Evolutionary conservation across 2,113 vertebrate genomes (phyloP).

Genomic region (Solenodon paradoxus): DNA sequence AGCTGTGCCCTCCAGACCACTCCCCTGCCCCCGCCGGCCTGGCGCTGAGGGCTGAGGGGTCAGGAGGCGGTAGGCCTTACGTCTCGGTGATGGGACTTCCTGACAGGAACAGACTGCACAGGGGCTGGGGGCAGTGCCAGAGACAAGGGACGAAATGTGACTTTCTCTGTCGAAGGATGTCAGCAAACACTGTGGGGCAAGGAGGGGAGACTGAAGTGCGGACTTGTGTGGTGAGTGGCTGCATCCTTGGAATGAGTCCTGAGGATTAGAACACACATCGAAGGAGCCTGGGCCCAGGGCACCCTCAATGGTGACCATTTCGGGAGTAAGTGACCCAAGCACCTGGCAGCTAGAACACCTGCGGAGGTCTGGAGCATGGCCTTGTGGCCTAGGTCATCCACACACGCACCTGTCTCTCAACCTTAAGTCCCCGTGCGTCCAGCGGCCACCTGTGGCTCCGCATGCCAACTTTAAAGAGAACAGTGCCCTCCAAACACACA

Average conservation of each 20-base stretch:
- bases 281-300: not conserved
- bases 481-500: not conserved
- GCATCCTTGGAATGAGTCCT: not conserved
- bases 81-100: not conserved
- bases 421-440: accelerated
- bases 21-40: not conserved
- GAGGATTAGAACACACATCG: not conserved
- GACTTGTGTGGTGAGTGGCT: not conserved
- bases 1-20: too few relatives aligned
- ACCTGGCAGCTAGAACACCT: accelerated
- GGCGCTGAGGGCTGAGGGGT: too few relatives aligned
- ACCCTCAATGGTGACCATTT: not conserved
- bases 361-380: too few relatives aligned
- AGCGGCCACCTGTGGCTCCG: not conserved
- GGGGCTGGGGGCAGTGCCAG: not conserved
- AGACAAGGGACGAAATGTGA: not conserved
- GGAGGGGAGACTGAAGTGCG: not conserved
- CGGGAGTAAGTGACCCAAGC: not conserved
- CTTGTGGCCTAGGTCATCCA: accelerated
- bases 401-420: too few relatives aligned
- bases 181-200: not conserved
- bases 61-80: not conserved
- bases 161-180: not conserved
- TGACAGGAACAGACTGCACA: not conserved
- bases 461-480: not conserved